These are phyloP conservation scores for Arizona elegans DNA, from an alignment of 2,113 vertebrate genomes.

Conservation along the genomic window DNA sequence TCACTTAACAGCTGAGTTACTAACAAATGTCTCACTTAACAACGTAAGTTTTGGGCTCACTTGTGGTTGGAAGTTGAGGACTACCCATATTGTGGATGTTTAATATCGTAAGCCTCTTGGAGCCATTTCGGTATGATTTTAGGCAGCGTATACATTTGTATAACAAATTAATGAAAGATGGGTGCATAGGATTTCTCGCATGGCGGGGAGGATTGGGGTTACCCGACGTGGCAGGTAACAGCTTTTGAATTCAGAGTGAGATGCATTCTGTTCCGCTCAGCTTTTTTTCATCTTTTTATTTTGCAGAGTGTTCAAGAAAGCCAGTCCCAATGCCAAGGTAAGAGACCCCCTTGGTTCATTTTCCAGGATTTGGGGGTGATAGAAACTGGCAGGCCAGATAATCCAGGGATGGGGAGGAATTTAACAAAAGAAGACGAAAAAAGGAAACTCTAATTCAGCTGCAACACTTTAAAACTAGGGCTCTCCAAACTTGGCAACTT, in stretches of 20 bases:
- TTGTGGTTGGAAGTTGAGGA: too few species aligned
- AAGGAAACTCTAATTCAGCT: not conserved
- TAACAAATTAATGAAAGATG: too few species aligned
- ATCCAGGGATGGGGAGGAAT: not conserved
- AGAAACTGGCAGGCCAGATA: not conserved
- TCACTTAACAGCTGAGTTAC: too few species aligned
- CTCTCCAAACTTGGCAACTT: not conserved
- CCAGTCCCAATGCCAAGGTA: slow-evolving; percentile 81
- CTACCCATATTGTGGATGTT: too few species aligned
- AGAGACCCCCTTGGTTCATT: not conserved
- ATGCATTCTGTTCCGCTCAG: not conserved
- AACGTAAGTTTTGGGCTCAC: too few species aligned
- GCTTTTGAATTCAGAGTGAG: not conserved
- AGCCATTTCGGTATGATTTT: too few species aligned
- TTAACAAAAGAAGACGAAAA: too few species aligned
- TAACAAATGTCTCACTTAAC: too few species aligned
- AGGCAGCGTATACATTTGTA: too few species aligned
- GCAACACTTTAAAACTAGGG: not conserved
- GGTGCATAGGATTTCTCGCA: not conserved
- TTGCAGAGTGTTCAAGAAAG: slow-evolving; percentile 88
- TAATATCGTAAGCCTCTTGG: too few species aligned
- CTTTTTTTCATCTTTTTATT: slow-evolving; percentile 13
- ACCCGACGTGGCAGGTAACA: too few species aligned
- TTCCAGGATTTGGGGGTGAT: not conserved
- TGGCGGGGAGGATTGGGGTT: not conserved